Evolutionary conservation across 2,113 vertebrate genomes (phyloP).

Genomic region (Gobiocypris rarus): DNA sequence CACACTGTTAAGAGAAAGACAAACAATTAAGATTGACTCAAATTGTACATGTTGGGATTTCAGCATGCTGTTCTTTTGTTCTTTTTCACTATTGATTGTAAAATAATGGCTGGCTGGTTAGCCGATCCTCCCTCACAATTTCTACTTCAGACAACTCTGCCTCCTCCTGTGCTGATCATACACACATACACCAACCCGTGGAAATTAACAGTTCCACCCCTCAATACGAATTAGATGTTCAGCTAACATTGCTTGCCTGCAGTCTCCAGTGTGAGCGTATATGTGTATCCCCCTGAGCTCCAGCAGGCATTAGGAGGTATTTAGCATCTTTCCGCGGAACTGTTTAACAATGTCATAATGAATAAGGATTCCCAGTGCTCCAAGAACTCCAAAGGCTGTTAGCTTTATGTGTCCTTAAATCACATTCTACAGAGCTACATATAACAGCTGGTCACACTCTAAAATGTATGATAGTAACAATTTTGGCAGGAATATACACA

Average conservation of each 20-base stretch:
- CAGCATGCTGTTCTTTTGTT: constrained; percentile 2
- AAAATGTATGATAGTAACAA: not conserved
- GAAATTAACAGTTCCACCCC: constrained; percentile 11
- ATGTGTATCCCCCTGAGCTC: constrained; percentile 25
- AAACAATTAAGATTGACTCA: constrained; percentile 31
- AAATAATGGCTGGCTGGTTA: constrained; percentile 13
- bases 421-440: not conserved
- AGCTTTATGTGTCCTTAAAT: constrained; percentile 26
- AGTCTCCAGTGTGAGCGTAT: constrained; percentile 1
- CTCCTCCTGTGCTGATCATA: not conserved
- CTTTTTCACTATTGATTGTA: constrained; percentile 43
- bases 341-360: constrained; percentile 40
- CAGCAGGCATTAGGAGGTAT: constrained; percentile 36
- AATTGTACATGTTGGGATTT: constrained; percentile 15
- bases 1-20: not conserved
- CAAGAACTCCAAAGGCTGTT: not conserved
- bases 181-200: not conserved
- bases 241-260: constrained; percentile 2
- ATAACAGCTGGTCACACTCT: not conserved
- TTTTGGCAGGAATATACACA: not conserved
- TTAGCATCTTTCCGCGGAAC: constrained; percentile 20
- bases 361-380: constrained; percentile 36
- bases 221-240: constrained; percentile 1
- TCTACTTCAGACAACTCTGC: not conserved
- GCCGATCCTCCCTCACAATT: constrained; percentile 19